phyloP scores from a whole-genome alignment of 2,888 invertebrate genomes.

The Lydus trimaculatus region DNA sequence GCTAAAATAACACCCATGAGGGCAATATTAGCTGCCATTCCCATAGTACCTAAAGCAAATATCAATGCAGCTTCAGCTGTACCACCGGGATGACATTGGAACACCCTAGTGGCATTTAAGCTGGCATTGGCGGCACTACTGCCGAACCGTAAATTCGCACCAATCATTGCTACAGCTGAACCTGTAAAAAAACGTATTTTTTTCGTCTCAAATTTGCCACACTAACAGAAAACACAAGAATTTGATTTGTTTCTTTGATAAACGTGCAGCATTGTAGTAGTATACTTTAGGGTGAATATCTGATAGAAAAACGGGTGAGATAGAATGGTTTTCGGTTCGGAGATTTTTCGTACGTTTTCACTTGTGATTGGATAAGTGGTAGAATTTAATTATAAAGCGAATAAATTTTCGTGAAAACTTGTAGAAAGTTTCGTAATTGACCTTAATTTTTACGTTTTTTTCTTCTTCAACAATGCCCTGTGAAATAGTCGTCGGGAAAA shows the following conservation, averaged over 20 bases:
- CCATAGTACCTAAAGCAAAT: conserved; percentile 77
- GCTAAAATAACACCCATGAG: conserved; percentile 82
- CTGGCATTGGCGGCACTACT: conserved; percentile 74
- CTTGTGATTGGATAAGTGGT: neutral
- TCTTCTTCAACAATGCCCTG: neutral
- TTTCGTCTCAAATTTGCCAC: neutral
- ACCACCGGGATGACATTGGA: conserved; percentile 82
- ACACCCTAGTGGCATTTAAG: conserved; percentile 72
- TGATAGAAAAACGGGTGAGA: conserved; percentile 6
- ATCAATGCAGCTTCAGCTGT: conserved; percentile 81
- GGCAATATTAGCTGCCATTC: conserved; percentile 82
- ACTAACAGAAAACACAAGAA: neutral
- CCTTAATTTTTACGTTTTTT: neutral
- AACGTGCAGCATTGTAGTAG: too few relatives aligned
- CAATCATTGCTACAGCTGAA: conserved; percentile 80
- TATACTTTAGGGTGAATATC: too few relatives aligned
- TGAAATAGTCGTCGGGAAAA: neutral
- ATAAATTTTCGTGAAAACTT: neutral
- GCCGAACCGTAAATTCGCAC: conserved; percentile 75
- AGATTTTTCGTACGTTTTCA: conserved; percentile 11
- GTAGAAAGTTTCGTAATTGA: neutral
- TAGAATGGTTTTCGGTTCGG: neutral
- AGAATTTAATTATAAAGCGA: neutral
- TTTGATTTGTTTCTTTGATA: neutral
- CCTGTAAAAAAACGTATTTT: conserved; percentile 61